phyloP scores from a whole-genome alignment of 2,888 invertebrate species.

The Schizaphis graminum region DNA sequence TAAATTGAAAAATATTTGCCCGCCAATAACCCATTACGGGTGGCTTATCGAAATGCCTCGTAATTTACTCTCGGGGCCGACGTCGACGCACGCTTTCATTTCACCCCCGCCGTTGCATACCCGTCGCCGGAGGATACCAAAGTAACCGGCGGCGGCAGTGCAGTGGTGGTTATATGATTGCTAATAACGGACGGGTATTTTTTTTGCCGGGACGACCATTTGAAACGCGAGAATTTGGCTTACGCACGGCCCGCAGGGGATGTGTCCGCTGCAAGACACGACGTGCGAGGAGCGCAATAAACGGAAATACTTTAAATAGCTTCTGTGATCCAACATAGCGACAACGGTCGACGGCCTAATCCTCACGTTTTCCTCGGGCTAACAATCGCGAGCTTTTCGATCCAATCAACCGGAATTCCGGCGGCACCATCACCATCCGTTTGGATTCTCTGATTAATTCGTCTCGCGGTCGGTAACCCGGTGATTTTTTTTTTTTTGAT shows the following conservation, averaged over 20 bases:
- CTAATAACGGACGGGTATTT: slow-evolving; percentile 37
- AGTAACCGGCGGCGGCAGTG: not conserved
- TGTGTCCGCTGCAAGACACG: not conserved
- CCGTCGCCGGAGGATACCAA: slow-evolving; percentile 1
- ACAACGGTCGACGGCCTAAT: slow-evolving; percentile 34
- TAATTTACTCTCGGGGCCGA: slow-evolving; percentile 48
- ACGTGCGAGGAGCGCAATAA: not conserved
- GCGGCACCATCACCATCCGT: slow-evolving; percentile 10
- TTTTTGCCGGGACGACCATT: slow-evolving; percentile 1
- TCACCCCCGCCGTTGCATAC: not conserved
- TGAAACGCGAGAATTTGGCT: slow-evolving; percentile 43
- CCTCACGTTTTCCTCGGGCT: not conserved
- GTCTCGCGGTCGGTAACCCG: not conserved
- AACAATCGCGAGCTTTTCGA: not conserved
- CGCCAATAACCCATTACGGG: slow-evolving; percentile 60
- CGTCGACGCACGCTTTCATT: not conserved
- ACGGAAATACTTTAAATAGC: slow-evolving; percentile 63
- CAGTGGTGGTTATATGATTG: slow-evolving; percentile 23
- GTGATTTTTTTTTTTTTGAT: not conserved
- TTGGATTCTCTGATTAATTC: slow-evolving; percentile 54
- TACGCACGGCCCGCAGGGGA: slow-evolving; percentile 22
- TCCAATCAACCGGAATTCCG: slow-evolving; percentile 48
- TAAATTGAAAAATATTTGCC: slow-evolving; percentile 65
- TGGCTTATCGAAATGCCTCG: slow-evolving; percentile 63
- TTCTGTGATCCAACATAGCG: slow-evolving; percentile 24